These are phyloP conservation scores for Crypturellus tataupa DNA, from an alignment of 2,797 vertebrate genomes.

Conservation along the genomic window DNA sequence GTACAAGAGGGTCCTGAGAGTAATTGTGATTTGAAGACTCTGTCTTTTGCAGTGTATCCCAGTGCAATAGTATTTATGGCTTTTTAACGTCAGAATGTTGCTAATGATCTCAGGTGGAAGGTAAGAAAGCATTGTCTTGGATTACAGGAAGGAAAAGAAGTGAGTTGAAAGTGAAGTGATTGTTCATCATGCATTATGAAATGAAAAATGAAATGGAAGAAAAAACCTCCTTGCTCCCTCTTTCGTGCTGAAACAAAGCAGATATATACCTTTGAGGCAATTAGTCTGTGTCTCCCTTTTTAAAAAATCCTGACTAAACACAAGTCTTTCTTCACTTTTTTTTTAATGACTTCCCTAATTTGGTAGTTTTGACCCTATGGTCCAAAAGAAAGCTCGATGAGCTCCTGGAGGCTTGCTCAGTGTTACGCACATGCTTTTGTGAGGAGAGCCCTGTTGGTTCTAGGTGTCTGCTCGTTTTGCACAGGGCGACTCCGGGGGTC, in stretches of 20 bases:
- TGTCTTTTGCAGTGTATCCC: not conserved
- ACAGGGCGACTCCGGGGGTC: conserved; percentile 91
- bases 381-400: too few relatives aligned
- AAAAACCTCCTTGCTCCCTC: not conserved
- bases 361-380: too few relatives aligned
- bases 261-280: not conserved
- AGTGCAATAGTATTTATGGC: not conserved
- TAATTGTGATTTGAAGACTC: not conserved
- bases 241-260: not conserved
- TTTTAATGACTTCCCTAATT: too few relatives aligned
- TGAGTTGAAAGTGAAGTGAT: not conserved
- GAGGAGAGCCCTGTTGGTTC: not conserved
- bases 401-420: too few relatives aligned
- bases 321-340: too few relatives aligned
- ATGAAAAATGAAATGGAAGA: not conserved
- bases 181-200: not conserved
- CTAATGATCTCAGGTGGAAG: not conserved
- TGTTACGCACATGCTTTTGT: too few relatives aligned
- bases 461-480: not conserved
- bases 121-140: not conserved
- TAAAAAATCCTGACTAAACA: too few relatives aligned
- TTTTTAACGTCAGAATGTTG: not conserved
- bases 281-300: not conserved
- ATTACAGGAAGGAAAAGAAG: not conserved
- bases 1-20: not conserved